These are phyloP conservation scores for Megaptera novaeangliae DNA, from an alignment of 2,113 vertebrate genomes.

Conservation along the genomic window DNA sequence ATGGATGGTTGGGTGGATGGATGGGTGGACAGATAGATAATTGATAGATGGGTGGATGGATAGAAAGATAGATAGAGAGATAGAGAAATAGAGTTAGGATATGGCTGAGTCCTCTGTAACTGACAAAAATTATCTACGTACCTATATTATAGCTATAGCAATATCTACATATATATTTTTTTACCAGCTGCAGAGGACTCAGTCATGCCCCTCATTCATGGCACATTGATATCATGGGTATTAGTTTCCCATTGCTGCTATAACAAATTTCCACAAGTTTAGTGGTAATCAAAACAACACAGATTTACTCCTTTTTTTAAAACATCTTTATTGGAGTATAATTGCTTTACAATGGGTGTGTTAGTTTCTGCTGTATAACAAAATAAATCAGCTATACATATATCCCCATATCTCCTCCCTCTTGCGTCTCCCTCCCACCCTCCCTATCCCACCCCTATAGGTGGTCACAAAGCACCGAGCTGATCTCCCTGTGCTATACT, in stretches of 20 bases:
- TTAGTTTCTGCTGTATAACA: no score
- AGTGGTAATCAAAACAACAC: background rate
- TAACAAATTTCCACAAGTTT: background rate
- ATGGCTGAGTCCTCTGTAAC: background rate
- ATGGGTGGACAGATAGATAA: no score
- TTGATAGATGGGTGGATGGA: no score
- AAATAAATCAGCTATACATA: no score
- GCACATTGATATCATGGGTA: rapidly evolving
- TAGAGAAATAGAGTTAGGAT: background rate
- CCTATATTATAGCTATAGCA: background rate
- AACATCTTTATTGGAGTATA: no score
- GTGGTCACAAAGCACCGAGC: no score
- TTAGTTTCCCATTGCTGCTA: background rate
- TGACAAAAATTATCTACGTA: background rate
- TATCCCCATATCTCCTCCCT: no score
- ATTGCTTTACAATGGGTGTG: no score
- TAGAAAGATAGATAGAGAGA: background rate
- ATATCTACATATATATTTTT: background rate
- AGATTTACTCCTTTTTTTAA: background rate
- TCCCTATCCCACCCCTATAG: no score
- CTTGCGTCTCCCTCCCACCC: no score
- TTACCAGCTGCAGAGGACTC: background rate
- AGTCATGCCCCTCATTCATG: rapidly evolving
- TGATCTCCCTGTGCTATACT: no score
- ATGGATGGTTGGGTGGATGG: background rate